phyloP scores from a whole-genome alignment of 1,140 invertebrate genomes.

The Scylla paramamosain region DNA sequence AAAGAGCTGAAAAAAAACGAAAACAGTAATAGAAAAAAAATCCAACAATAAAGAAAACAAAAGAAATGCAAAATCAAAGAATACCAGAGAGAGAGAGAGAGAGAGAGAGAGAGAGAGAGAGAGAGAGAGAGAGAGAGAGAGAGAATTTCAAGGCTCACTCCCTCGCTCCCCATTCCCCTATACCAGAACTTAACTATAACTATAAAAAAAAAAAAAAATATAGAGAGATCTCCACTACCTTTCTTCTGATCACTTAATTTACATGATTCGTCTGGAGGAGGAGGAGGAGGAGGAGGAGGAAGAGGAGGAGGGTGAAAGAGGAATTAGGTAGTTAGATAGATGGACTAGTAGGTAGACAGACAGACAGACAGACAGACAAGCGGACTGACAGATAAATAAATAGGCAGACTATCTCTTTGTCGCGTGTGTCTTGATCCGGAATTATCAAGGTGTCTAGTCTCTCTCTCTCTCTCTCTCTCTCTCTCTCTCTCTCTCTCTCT shows the following conservation, averaged over 20 bases:
- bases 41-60: neutral
- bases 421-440: neutral
- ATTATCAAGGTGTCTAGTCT: neutral
- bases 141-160: no score
- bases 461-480: slow-evolving; percentile 3
- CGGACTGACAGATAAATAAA: neutral
- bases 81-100: neutral
- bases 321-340: neutral
- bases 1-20: neutral
- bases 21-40: neutral
- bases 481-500: neutral
- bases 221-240: neutral
- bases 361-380: neutral
- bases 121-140: slow-evolving; percentile 15
- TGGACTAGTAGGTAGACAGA: neutral
- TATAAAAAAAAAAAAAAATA: slow-evolving; percentile 21
- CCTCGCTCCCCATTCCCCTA: no score
- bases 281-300: neutral
- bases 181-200: no score
- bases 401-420: neutral
- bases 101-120: neutral
- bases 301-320: neutral
- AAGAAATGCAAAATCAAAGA: neutral
- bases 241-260: neutral
- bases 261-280: neutral